Base-by-base conservation (phyloP, 2,888 invertebrate species). In the Sarcophaga carnaria region DNA sequence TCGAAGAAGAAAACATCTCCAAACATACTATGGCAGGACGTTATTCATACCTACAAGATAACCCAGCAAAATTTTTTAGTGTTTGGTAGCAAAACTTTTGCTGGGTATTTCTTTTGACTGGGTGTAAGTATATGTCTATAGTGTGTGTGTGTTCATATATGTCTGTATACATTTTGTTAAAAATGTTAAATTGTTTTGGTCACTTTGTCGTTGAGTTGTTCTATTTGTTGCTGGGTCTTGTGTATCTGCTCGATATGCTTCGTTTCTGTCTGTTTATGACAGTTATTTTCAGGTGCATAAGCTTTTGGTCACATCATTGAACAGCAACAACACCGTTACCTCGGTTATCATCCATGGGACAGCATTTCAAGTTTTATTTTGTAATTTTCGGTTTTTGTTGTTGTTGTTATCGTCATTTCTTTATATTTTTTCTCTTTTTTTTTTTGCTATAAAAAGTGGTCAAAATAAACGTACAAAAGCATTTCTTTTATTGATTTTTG, bases 401-500 rank as follows among this genome's bases (percentile, higher is more conserved):
- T 37, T 37, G 37, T 49, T 11, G 10, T 77, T 20, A 20, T 20
- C 5, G 12, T 62, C 14, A 4, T 4, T 62, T 67, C 77, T 22
- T 37, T 8, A 37, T 10, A 37, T 37, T 45, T 72, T 37, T 72
- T 27, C n/a, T 17, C 22, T 47, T 62, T 12, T 66, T 54, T 63
- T 47, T 54, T 54, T 54, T 2, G 54, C 0, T 0, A 49, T 0
- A 14, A 49, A 49, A 2, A 11, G 14, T 49, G 4, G 49, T 0
- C 37, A 37, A 12, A n/a, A 54, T 22, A 8, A 10, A n/a, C 45
- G 14, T 47, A 11, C 4, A 2, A 72, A 64, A 10, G 12, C 69
- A 49, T 74, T 80, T 22, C 77, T 67, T 67, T 80, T 86, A 83
- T 86, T 80, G 74, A 83, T 80, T 86, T 83, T 83, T 60, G 74